Base-by-base conservation (phyloP, 2,113 vertebrate genomes). In the Vulpes vulpes region DNA sequence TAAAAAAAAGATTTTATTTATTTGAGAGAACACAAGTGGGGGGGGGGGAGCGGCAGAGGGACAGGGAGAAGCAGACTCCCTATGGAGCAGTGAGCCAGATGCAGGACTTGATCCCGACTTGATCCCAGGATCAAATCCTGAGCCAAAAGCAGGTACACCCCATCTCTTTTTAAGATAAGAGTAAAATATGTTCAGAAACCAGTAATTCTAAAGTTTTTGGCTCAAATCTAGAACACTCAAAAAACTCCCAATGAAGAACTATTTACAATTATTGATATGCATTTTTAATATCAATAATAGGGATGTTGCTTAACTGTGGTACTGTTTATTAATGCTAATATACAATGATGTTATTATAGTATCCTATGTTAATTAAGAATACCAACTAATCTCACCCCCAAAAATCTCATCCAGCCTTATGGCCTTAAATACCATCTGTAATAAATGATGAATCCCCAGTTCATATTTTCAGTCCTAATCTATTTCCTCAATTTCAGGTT, bases 301-400 rank as follows among this genome's bases (percentile, higher is more conserved):
- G 43, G 43, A 43, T 43, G 43, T 43, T 43, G 43, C 35, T 80
- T 57, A 67, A 74, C 22, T 62, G 11, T 85, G 27, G n/a, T 80
- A 55, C 38, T 79, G 11, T 73, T 93, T 82, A 95, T 64, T 93
- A 71, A 82, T 67, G 53, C 89, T 92, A 60, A 89, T 60, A 81
- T 89, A 74, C 20, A 90, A 64, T 91, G 15, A 67, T 95, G 22
- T 69, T 69, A 94, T 69, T 69, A 94, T 8, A 82, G 20, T 69
- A 64, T 55, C n/a, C 27, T 20, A 19, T 35, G 80, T 94, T 91
- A 43, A 43, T 43, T 43, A 43, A 43, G 43, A 43, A 43, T 43
- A 67, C 17, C 62, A 91, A 94, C 30, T 85, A 73, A 94, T 96
- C 93, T 90, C 32, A 91, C 16, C 55, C 38, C n/a, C 85, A 25